Evolutionary conservation across 1,140 invertebrate genomes (phyloP), one percentile per base, ranked within the genome.

Genomic region (Pachypeltis micranthus): DNA sequence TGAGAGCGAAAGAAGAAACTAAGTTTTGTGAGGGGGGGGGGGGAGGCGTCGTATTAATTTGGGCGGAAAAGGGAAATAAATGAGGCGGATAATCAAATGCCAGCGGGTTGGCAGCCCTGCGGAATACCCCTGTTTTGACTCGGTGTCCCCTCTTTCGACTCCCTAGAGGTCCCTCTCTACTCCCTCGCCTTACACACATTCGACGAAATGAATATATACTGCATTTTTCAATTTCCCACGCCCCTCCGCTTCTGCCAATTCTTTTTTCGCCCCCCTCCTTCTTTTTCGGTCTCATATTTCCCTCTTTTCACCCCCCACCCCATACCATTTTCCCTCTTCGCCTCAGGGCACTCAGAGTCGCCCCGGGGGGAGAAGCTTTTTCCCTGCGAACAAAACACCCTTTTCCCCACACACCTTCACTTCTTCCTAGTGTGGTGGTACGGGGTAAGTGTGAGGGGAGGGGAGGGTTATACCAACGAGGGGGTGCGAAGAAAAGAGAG

Each of bases 151-250:
- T 16, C 23, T 24, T 2, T 25, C n/a, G 14, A 29, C 29, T 2
- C 26, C 21, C n/a, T 28, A 4, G 12, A 10, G 16, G 16, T 23
- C 51, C 7, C 51, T 55, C 21, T 23, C 51, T 55, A 12, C 23
- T 55, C 23, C 31, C 16, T 39, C 31, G 31, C 31, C 31, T 39
- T 39, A 10, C 31, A 39, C 51, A n/a, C 23, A 24, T 47, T 23
- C 44, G 19, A 27, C 28, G 23, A 59, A 58, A 63, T 63, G 55
- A 63, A 59, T 63, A 63, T 57, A 31, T 57, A 56, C 62, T 63
- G 62, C 62, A 58, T 56, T 63, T 63, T 63, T 56, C 62, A 63
- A 63, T 61, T 28, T 47, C 16, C 34, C 31, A 26, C 55, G 3
- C 1, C 55, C 16, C 25, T 16, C n/a, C 54, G 24, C n/a, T 56